A percentile compares a stretch with the other conserved stretches of the same genome.
Conservation (phyloP, 2,113 vertebrate genomes). For the Oncorhynchus tshawytscha region DNA sequence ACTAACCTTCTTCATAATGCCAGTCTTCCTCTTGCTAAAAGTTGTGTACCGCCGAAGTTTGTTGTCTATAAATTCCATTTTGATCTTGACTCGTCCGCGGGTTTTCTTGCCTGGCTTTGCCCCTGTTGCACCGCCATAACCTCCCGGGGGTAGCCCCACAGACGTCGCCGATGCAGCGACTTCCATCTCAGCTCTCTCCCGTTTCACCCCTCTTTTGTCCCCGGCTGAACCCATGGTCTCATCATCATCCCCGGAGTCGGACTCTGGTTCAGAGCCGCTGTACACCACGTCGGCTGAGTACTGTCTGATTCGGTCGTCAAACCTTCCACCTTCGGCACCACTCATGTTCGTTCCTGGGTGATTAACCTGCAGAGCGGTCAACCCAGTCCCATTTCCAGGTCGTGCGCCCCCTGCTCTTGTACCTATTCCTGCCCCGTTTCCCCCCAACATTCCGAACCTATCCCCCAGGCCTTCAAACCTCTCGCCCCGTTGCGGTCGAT, state of each 20-base stretch:
- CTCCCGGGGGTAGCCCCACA: conserved; percentile 57
- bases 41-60: conserved; percentile 87
- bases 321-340: conserved; percentile 50
- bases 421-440: conserved; percentile 51
- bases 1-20: conserved; percentile 86
- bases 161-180: conserved; percentile 49
- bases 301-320: conserved; percentile 43
- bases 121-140: conserved; percentile 72
- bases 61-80: conserved; percentile 91
- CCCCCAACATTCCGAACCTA: conserved; percentile 50
- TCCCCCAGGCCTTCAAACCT: conserved; percentile 18
- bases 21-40: conserved; percentile 89
- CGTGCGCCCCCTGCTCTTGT: conserved; percentile 54
- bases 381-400: conserved; percentile 56
- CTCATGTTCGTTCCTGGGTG: conserved; percentile 47
- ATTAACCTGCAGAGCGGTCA: conserved; percentile 44
- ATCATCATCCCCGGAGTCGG: conserved; percentile 84
- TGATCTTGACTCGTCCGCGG: conserved; percentile 90
- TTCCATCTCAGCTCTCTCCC: conserved; percentile 75
- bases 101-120: conserved; percentile 93
- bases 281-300: conserved; percentile 44
- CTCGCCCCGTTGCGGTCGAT: conserved; percentile 43
- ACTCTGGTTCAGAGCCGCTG: conserved; percentile 83
- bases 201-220: conserved; percentile 71
- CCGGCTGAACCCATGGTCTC: conserved; percentile 62